phyloP scores from a whole-genome alignment of 1,140 invertebrate species.

The Vollenhovia emeryi region DNA sequence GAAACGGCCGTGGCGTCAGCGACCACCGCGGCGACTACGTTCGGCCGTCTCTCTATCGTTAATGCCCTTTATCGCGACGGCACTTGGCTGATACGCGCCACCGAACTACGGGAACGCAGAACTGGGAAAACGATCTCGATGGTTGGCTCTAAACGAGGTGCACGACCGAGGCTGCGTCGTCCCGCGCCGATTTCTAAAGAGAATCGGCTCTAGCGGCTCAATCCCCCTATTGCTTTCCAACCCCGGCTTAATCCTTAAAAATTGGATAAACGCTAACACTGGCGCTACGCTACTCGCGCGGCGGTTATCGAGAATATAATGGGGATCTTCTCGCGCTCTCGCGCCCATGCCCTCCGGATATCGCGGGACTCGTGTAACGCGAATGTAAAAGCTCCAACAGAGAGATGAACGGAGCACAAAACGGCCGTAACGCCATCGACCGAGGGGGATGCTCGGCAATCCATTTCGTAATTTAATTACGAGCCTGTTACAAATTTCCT shows the following conservation, averaged over 20 bases:
- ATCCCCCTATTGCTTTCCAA: not conserved
- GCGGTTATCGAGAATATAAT: constrained; percentile 44
- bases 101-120: not conserved
- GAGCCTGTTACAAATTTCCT: constrained; percentile 40
- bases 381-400: constrained; percentile 36
- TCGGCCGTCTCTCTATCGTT: constrained; percentile 11
- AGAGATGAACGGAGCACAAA: constrained; percentile 13
- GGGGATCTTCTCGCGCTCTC: not conserved
- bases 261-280: constrained; percentile 46
- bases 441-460: constrained; percentile 33
- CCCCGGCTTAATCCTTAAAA: constrained; percentile 36
- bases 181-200: not conserved
- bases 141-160: constrained; percentile 31
- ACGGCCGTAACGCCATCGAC: constrained; percentile 21
- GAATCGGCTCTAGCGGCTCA: not conserved
- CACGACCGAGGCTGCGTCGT: constrained; percentile 16
- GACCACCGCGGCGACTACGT: not conserved
- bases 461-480: constrained; percentile 58
- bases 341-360: constrained; percentile 4
- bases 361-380: constrained; percentile 4
- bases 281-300: not conserved
- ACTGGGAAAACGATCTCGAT: not conserved
- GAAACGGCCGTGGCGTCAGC: not conserved
- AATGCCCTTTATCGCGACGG: constrained; percentile 42
- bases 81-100: constrained; percentile 43